phyloP scores from a whole-genome alignment of 2,888 invertebrate species.

The Synanthedon myopaeformis region DNA sequence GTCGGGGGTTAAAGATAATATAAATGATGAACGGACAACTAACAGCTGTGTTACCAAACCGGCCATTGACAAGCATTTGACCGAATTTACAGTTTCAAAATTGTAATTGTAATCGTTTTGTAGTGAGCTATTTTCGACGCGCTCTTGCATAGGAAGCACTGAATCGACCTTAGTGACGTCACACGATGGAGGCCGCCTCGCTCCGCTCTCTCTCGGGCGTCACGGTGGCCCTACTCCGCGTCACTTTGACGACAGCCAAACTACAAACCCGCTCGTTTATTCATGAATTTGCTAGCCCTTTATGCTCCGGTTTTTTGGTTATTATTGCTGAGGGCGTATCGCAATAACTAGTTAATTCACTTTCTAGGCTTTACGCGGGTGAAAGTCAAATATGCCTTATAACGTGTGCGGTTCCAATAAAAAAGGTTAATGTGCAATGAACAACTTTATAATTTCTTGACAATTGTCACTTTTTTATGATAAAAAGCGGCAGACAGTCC shows the following conservation, averaged over 20 bases:
- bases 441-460: neutral
- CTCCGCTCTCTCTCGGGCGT: slow-evolving; percentile 37
- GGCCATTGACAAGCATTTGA: slow-evolving; percentile 1
- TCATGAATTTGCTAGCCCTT: slow-evolving; percentile 3
- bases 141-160: slow-evolving; percentile 35
- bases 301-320: slow-evolving; percentile 11
- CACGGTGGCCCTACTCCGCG: neutral
- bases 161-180: slow-evolving; percentile 51
- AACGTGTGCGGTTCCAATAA: neutral
- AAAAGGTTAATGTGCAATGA: neutral
- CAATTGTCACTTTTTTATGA: neutral
- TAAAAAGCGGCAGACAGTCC: too few species aligned
- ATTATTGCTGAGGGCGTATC: slow-evolving; percentile 6
- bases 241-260: neutral
- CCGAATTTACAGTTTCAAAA: neutral
- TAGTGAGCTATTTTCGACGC: slow-evolving; percentile 20
- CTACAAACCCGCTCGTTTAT: neutral
- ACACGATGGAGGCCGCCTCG: slow-evolving; percentile 13
- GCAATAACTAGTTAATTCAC: slow-evolving; percentile 1
- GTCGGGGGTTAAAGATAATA: too few species aligned
- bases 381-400: neutral
- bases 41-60: neutral
- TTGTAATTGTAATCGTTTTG: slow-evolving; percentile 1
- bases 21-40: too few species aligned
- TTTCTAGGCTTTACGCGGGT: neutral